phyloP scores from a whole-genome alignment of 2,797 vertebrate genomes.

The Paramormyrops hopkinsi region DNA sequence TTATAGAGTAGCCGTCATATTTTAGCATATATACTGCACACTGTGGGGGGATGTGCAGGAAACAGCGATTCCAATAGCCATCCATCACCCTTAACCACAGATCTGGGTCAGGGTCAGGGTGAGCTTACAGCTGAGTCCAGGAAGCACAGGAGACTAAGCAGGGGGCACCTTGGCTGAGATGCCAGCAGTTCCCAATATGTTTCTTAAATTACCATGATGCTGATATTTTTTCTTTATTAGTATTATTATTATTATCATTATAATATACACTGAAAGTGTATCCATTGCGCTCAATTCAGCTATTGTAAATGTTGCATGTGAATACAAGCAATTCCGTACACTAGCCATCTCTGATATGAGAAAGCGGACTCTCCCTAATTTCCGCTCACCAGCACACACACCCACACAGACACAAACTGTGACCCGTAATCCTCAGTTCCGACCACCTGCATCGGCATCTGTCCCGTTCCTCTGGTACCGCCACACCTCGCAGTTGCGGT shows the following conservation, averaged over 20 bases:
- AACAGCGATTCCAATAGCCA: background rate
- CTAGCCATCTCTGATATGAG: background rate
- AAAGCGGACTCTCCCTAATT: background rate
- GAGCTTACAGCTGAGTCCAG: background rate
- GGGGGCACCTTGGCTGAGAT: background rate
- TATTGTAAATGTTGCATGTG: background rate
- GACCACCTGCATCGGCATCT: background rate
- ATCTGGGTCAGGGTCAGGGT: background rate
- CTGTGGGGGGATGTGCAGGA: background rate
- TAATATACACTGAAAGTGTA: background rate
- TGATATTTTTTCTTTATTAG: background rate
- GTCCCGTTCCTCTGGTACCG: background rate
- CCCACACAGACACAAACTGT: background rate
- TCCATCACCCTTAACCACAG: background rate
- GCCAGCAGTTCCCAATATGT: background rate
- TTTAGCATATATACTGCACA: background rate
- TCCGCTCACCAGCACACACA: background rate
- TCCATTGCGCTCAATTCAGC: background rate
- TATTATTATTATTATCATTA: background rate
- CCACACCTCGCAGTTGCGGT: background rate
- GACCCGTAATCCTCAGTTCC: background rate
- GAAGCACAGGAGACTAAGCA: background rate
- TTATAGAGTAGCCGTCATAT: background rate
- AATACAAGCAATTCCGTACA: background rate
- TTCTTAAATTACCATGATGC: background rate